Conservation (phyloP, 2,113 vertebrate genomes). For the Pseudorhombus dupliciocellatus region DNA sequence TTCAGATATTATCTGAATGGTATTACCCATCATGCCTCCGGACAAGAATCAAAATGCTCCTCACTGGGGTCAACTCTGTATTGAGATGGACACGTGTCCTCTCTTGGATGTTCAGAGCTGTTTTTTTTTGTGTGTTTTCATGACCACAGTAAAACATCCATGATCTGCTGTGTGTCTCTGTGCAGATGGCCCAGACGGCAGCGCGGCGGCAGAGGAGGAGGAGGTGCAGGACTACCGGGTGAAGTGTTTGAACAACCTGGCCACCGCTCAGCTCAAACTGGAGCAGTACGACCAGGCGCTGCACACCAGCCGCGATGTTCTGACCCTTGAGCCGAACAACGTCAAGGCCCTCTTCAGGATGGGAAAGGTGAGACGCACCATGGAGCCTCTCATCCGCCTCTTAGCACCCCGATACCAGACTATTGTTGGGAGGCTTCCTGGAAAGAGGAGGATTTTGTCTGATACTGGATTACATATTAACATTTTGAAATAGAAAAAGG, state of each 20-base stretch:
- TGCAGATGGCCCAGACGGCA: constrained; percentile 57
- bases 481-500: no score
- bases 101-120: no score
- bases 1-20: no score
- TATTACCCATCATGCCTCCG: no score
- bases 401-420: constrained; percentile 3
- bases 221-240: constrained; percentile 83
- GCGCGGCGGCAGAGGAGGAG: constrained; percentile 68
- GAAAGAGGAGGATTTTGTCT: constrained; percentile 14
- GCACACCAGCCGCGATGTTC: constrained; percentile 78
- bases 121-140: neutral
- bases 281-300: constrained; percentile 80
- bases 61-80: neutral
- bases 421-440: constrained; percentile 4
- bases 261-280: constrained; percentile 83
- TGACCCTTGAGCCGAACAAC: constrained; percentile 81
- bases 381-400: constrained; percentile 10
- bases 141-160: constrained; percentile 1
- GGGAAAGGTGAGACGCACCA: constrained; percentile 80
- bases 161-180: constrained; percentile 27
- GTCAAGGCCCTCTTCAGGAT: constrained; percentile 84
- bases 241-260: constrained; percentile 90
- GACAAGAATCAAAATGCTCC: no score
- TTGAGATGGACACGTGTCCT: no score
- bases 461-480: constrained; percentile 8